Conservation (phyloP, 2,797 vertebrate genomes). For the Sebastes nivosus region DNA sequence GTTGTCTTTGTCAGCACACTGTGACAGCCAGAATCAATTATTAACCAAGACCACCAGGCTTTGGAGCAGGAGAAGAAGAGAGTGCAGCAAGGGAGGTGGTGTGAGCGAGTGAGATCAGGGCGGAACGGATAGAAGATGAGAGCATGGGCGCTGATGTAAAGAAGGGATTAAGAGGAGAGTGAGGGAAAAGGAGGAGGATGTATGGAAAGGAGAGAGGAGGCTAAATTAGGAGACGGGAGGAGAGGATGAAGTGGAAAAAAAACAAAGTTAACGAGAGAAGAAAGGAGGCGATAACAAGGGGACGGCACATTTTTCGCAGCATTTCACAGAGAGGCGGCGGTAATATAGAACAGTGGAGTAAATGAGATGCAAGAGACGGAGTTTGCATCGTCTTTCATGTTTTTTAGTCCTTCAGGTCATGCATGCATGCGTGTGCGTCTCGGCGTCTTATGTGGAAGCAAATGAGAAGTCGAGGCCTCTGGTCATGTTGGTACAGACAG, state of each 20-base stretch:
- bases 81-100: conserved; percentile 32
- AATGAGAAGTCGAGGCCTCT: conserved; percentile 3
- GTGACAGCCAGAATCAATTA: conserved; percentile 76
- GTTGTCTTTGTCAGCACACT: conserved; percentile 76
- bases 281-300: not conserved
- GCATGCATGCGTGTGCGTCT: not conserved
- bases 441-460: not conserved
- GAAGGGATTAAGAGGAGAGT: not conserved
- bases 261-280: conserved; percentile 37
- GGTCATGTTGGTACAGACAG: conserved; percentile 12
- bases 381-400: conserved; percentile 34
- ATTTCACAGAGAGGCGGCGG: conserved; percentile 8
- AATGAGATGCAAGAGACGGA: conserved; percentile 34
- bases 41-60: conserved; percentile 67
- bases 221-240: conserved; percentile 35
- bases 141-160: not conserved
- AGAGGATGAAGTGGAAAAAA: not conserved
- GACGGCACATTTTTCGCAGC: conserved; percentile 20
- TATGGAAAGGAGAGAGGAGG: not conserved
- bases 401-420: conserved; percentile 15
- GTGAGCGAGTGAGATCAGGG: conserved; percentile 33
- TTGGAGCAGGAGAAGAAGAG: conserved; percentile 47
- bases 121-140: conserved; percentile 10
- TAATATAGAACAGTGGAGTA: not conserved
- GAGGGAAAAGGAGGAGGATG: not conserved